Evolutionary conservation across 2,888 invertebrate genomes (phyloP).

Genomic region (Drosophila pseudotakahashii): DNA sequence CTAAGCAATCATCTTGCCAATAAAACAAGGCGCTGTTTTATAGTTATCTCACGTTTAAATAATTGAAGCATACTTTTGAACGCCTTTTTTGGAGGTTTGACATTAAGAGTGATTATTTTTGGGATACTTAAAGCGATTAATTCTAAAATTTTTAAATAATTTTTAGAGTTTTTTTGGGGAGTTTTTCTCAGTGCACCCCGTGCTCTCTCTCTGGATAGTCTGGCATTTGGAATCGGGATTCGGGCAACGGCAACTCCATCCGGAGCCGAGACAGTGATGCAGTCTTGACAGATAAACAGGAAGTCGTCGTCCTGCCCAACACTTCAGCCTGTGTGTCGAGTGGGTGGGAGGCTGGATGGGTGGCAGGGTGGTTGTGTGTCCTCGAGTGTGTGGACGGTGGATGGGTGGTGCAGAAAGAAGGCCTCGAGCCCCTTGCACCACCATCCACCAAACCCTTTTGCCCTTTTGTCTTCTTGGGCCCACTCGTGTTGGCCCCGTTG

Average conservation of each 20-base stretch:
- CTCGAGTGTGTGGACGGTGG: conserved; percentile 11
- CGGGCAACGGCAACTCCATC: conserved; percentile 39
- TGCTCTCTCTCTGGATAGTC: conserved; percentile 11
- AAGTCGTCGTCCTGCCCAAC: conserved; percentile 71
- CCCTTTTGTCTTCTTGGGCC: conserved; percentile 31
- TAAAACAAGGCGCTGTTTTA: too few species aligned
- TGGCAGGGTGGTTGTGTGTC: not conserved
- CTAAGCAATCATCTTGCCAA: too few species aligned
- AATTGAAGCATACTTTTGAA: not conserved
- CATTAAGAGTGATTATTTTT: too few species aligned
- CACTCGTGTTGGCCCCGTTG: conserved; percentile 41
- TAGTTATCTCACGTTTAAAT: not conserved
- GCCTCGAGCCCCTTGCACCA: conserved; percentile 20
- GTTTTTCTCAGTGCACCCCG: conserved; percentile 8
- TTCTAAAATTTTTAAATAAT: too few species aligned
- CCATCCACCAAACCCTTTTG: not conserved
- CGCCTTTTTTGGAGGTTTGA: not conserved
- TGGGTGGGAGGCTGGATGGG: conserved; percentile 4
- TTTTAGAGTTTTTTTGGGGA: too few species aligned
- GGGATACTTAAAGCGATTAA: too few species aligned
- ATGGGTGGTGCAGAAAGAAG: not conserved
- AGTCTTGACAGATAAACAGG: conserved; percentile 71
- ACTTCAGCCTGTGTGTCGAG: conserved; percentile 75
- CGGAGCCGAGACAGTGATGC: conserved; percentile 55
- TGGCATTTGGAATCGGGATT: conserved; percentile 36